These are phyloP conservation scores for Pseudochirops corinnae DNA, from an alignment of 2,797 vertebrate species.

Conservation along the genomic window DNA sequence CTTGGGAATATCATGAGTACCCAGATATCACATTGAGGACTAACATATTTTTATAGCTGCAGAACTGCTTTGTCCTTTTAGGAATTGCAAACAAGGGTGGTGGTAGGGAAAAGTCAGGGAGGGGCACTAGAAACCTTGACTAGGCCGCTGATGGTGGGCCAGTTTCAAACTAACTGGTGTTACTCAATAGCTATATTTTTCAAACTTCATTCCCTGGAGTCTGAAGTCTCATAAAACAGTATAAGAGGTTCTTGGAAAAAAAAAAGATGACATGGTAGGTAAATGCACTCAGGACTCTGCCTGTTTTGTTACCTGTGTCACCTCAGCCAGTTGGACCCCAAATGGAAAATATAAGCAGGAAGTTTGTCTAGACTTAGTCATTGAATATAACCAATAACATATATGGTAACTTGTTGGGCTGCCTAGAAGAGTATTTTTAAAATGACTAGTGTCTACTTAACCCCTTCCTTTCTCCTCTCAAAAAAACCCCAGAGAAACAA, in stretches of 20 bases:
- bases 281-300: neutral
- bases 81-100: neutral
- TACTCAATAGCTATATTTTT: neutral
- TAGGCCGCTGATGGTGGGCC: neutral
- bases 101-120: neutral
- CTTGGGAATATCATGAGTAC: neutral
- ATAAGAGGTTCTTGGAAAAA: neutral
- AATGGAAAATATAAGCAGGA: neutral
- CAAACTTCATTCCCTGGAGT: neutral
- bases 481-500: neutral
- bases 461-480: too few relatives aligned
- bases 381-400: neutral
- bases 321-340: neutral
- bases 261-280: neutral
- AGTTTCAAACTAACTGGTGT: neutral
- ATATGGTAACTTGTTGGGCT: neutral
- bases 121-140: neutral
- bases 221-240: neutral
- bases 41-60: neutral
- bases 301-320: neutral
- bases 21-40: neutral
- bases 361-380: neutral
- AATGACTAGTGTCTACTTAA: neutral
- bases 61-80: neutral
- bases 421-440: neutral